phyloP scores from a whole-genome alignment of 2,888 invertebrate genomes.

The Ophion ellenae region DNA sequence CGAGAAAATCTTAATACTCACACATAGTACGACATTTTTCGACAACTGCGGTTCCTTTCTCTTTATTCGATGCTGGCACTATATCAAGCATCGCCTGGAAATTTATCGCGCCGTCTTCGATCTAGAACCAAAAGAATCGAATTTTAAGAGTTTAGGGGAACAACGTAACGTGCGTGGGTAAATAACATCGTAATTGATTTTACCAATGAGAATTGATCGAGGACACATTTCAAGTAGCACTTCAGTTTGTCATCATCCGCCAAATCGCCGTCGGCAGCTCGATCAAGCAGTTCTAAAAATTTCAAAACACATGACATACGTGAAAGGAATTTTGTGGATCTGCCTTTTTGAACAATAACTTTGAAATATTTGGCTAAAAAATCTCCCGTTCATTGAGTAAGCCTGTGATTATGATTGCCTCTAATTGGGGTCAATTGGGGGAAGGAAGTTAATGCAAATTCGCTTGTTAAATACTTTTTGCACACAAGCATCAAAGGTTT shows the following conservation, averaged over 20 bases:
- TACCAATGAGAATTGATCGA: slow-evolving; percentile 73
- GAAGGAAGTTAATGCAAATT: no score
- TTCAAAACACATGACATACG: no score
- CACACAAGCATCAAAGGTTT: no score
- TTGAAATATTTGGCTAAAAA: neutral
- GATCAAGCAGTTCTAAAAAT: slow-evolving; percentile 68
- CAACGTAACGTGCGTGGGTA: neutral
- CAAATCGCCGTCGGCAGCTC: slow-evolving; percentile 70
- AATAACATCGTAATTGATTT: neutral
- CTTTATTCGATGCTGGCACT: slow-evolving; percentile 66
- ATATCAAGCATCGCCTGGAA: slow-evolving; percentile 64
- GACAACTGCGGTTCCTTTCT: slow-evolving; percentile 63
- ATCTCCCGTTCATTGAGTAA: no score
- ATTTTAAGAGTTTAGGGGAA: neutral
- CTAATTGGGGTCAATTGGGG: no score
- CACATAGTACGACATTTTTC: slow-evolving; percentile 68
- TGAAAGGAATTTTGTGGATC: neutral
- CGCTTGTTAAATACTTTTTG: no score
- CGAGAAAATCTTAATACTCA: slow-evolving; percentile 53
- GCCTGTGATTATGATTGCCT: no score
- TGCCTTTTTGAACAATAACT: neutral
- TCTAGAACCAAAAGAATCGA: neutral
- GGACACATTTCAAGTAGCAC: slow-evolving; percentile 76
- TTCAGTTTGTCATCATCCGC: slow-evolving; percentile 69
- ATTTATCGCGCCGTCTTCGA: slow-evolving; percentile 62